Evolutionary conservation across 2,888 invertebrate genomes (phyloP), one percentile per base, ranked within the genome.

Genomic region (Sphinx pinastri): DNA sequence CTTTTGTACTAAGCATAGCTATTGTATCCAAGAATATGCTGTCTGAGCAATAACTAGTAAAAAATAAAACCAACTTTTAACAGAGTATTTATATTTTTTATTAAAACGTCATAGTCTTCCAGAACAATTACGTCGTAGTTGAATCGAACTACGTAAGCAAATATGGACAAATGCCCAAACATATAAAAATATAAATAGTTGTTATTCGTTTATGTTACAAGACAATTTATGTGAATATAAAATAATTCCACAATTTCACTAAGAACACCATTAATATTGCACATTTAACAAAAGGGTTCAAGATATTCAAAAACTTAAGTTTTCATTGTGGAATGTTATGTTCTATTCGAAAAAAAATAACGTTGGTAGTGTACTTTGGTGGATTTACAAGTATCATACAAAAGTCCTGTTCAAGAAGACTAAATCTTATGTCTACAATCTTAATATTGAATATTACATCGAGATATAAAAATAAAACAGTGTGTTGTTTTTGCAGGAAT

Each of bases 91-190:
- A 87, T 87, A 86, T 82, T 82, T 82, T 80, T 63, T 74, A 74
- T 81, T 85, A 83, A 79, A 83, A 76, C 80, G 84, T 87, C 84
- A 84, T 87, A 88, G 87, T 85, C 90, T 89, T 87, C 90, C 71
- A 84, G 85, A 89, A 89, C 88, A 83, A 82, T 68, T 47, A 60
- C 14, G 45, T 47, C 45, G n/a, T 67, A 67, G 54, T 14, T 51
- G 60, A 55, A 63, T 66, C n/a, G 47, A 58, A 58, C 63, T 67
- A 71, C 45, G 59, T 68, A 72, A 71, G 57, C 3, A 45, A 68
- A 55, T 16, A 63, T 25, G 45, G 52, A 47, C 49, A 63, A 67
- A 55, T 58, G 38, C 49, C 55, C 67, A 45, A 68, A 55, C 60
- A 55, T 72, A 69, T 70, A 55, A 72, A 69, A 73, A 68, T 75